phyloP scores from a whole-genome alignment of 2,113 vertebrate genomes.

The Peucedramus taeniatus region DNA sequence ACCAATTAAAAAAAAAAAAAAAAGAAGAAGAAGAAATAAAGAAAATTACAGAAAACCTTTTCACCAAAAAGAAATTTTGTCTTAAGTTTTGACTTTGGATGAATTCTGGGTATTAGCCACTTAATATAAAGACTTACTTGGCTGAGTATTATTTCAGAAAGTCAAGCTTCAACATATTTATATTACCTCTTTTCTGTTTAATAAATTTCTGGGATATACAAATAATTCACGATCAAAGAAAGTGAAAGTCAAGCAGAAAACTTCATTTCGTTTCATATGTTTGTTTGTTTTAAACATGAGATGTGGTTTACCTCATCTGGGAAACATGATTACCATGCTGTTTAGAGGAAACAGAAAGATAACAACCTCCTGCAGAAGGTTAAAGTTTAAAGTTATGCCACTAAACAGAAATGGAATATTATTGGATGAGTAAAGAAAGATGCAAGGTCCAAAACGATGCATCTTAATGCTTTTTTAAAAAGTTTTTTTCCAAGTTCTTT shows the following conservation, averaged over 20 bases:
- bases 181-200: not conserved
- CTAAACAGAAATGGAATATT: not conserved
- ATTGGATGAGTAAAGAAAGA: not conserved
- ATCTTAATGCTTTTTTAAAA: not conserved
- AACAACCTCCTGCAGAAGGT: not conserved
- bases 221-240: not conserved
- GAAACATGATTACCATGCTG: not conserved
- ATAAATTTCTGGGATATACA: not conserved
- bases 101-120: not conserved
- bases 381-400: not conserved
- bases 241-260: not conserved
- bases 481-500: not conserved
- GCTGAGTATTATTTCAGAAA: not conserved
- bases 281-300: not conserved
- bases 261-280: not conserved
- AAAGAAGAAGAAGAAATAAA: not conserved
- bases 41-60: not conserved
- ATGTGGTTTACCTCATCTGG: not conserved
- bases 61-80: not conserved
- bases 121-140: not conserved
- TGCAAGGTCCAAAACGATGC: not conserved
- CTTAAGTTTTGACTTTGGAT: not conserved
- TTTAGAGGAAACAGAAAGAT: not conserved
- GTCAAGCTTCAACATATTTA: not conserved
- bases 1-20: fast-evolving